A percentile compares a stretch with the other conserved stretches of the same genome.
phyloP scores from a whole-genome alignment of 2,888 invertebrate species.

The Habrosyne pyritoides region DNA sequence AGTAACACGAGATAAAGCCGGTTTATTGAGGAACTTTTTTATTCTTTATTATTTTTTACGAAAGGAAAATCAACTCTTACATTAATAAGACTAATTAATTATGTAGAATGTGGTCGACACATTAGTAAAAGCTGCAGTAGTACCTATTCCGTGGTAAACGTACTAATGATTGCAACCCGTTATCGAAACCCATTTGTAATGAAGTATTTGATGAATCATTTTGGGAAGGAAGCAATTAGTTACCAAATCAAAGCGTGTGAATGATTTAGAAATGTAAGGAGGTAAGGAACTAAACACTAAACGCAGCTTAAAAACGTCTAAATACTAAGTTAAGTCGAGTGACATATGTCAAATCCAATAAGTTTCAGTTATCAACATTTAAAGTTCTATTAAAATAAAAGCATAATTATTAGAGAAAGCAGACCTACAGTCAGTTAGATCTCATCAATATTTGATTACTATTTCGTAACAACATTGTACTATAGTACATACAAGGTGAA shows the following conservation, averaged over 20 bases:
- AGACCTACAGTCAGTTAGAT: too few relatives aligned
- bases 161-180: not conserved
- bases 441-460: not conserved
- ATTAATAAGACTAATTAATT: constrained; percentile 10
- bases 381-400: too few relatives aligned
- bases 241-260: not conserved
- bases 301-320: too few relatives aligned
- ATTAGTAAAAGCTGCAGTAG: not conserved
- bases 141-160: not conserved
- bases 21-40: constrained; percentile 73
- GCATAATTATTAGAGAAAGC: too few relatives aligned
- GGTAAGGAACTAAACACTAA: not conserved
- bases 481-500: constrained; percentile 42
- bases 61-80: constrained; percentile 23
- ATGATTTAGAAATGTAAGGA: constrained; percentile 7
- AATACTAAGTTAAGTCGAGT: too few relatives aligned
- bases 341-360: too few relatives aligned
- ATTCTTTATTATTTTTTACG: constrained; percentile 57
- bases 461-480: not conserved
- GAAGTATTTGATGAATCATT: not conserved
- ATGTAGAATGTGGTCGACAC: not conserved
- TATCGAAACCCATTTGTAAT: not conserved
- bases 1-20: constrained; percentile 82
- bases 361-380: too few relatives aligned
- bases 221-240: not conserved